Base-by-base conservation (phyloP, 2,888 invertebrate species). In the Acrocera orbiculus region DNA sequence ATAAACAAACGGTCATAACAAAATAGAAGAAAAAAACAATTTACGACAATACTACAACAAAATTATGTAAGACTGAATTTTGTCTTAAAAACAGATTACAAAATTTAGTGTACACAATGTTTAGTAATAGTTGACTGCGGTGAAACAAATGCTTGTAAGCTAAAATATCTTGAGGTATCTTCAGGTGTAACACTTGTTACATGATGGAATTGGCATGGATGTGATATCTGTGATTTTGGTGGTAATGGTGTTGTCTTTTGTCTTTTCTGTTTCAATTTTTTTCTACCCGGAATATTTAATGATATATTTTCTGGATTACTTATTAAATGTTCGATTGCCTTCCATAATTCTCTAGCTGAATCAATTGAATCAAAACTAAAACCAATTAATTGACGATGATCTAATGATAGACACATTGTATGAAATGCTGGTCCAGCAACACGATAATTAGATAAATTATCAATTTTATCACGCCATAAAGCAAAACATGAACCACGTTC, bases 151-250 rank as follows among this genome's bases (percentile, higher is more conserved):
- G 74, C 72, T 51, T 74, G 73, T 46, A 79, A 63, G 25, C 76
- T 76, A 51, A 69, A 73, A 46, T 73, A 75, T 40, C 73, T 63
- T 34, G 66, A 63, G 40, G 68, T 65, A 48, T 78, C 78, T 35
- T 69, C 69, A 24, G 69, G 64, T 40, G 78, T 77, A 27, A 83
- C 73, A 46, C 74, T 77, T 32, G 80, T 82, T 41, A 85, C 73
- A 54, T 85, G 83, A 46, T 79, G 76, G 56, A 85, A 85, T 51
- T 80, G 80, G 52, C 82, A 83, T 2, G 85, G 85, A 52, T 76
- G 73, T 29, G 82, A 82, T 44, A 85, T 85, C 56, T 82, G 79
- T 38, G 71, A 71, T 55, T 85, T 85, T 30, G 74, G 72, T 14
- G 82, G 81, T 39, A 76, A 58, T 27, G 69, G 67, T 4, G 65